These are phyloP conservation scores for Nipponacmea schrenckii DNA, from an alignment of 2,888 invertebrate species.

Conservation along the genomic window DNA sequence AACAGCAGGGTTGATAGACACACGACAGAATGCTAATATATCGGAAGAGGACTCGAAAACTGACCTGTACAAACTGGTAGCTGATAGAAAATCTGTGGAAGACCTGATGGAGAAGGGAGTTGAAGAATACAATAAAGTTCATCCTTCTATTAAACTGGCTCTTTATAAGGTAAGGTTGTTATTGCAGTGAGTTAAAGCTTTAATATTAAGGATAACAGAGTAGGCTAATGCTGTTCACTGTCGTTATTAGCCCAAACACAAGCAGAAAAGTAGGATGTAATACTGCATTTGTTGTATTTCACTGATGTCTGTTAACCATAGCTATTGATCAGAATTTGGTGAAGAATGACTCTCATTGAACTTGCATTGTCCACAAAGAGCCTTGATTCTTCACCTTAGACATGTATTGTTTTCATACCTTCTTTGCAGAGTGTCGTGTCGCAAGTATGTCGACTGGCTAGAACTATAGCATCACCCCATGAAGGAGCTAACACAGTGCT, in stretches of 20 bases:
- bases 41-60: conserved; percentile 59
- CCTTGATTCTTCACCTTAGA: too few relatives aligned
- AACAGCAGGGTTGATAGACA: conserved; percentile 62
- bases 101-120: conserved; percentile 60
- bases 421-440: conserved; percentile 57
- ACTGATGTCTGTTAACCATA: too few relatives aligned
- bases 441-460: conserved; percentile 62
- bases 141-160: conserved; percentile 63
- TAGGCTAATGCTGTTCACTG: too few relatives aligned
- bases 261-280: too few relatives aligned
- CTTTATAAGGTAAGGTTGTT: conserved; percentile 58
- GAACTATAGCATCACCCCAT: conserved; percentile 64
- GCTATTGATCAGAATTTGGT: too few relatives aligned
- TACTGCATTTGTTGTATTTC: too few relatives aligned
- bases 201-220: too few relatives aligned
- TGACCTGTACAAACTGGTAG: conserved; percentile 56
- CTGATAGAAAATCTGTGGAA: conserved; percentile 41
- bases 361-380: too few relatives aligned
- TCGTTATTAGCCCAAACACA: too few relatives aligned
- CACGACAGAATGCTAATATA: conserved; percentile 49
- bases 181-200: too few relatives aligned
- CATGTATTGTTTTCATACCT: too few relatives aligned
- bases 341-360: too few relatives aligned
- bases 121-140: conserved; percentile 66
- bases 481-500: conserved; percentile 63